Base-by-base conservation (phyloP, 2,888 invertebrate species). In the Camponotus fellah region DNA sequence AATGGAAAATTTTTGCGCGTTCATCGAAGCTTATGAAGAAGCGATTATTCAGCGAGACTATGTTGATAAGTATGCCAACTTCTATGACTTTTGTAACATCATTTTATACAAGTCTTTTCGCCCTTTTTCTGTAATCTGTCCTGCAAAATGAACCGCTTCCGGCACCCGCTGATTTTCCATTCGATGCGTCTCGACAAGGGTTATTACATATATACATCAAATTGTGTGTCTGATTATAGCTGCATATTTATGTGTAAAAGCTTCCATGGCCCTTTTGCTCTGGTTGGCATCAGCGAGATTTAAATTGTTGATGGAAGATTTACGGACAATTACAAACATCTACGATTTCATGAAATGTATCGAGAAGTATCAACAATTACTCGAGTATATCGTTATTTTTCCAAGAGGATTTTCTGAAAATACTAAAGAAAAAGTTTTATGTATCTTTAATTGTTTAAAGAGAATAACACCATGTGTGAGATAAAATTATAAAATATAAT, bases 231-330 rank as follows among this genome's bases (percentile, higher is more conserved):
- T 85, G 74, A 77, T 85, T 10, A 91, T 88, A 56, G 75, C 91
- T 0, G 84, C 90, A 40, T 87, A 92, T 14, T 77, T 88, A 6
- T 80, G 43, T 37, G 88, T 92, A 1, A 92, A 93, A 69, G 86
- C 90, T 21, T 89, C 88, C 68, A 86, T 92, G 32, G 91, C 91
- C 1, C 83, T 89, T 49, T 84, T 93, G 34, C 84, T 93, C 0
- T 92, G 93, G 91, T 92, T 90, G 43, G 56, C 86, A 3, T 84
- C 91, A 3, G 90, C 89, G 0, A 89, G 87, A 84, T 76, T 92
- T 37, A 91, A 93, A 76, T 86, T 92, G 9, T 75, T 93, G 60
- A 76, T 53, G 3, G 69, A 32, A 2, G 85, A 87, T 62, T 68
- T 93, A 4, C 64, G 65, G 1, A 21, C 37, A 2, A 82, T 87